phyloP scores from a whole-genome alignment of 2,797 vertebrate genomes.

The Oryzias sinensis region DNA sequence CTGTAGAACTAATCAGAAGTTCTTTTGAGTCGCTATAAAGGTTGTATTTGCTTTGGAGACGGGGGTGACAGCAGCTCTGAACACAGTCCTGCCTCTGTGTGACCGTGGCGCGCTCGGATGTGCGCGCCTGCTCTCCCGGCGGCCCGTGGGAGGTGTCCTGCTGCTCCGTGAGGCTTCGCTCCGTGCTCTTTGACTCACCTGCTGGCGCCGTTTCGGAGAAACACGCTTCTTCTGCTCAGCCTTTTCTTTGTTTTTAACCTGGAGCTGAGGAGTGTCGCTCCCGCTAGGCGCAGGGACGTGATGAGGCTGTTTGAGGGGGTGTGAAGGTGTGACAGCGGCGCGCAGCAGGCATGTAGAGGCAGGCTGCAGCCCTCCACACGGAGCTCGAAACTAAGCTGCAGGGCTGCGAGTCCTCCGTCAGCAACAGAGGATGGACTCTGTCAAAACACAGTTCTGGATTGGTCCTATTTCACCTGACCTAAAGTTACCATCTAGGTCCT shows the following conservation, averaged over 20 bases:
- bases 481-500: too few species aligned
- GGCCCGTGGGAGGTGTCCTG: slow-evolving; percentile 61
- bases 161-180: slow-evolving; percentile 54
- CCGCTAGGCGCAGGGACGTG: slow-evolving; percentile 57
- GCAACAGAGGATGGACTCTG: slow-evolving; percentile 21
- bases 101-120: slow-evolving; percentile 40
- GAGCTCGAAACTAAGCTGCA: slow-evolving; percentile 59
- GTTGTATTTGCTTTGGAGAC: too few species aligned
- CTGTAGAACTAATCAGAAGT: too few species aligned
- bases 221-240: too few species aligned
- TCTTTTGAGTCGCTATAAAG: too few species aligned
- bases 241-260: too few species aligned
- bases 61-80: too few species aligned
- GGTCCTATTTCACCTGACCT: too few species aligned
- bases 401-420: slow-evolving; percentile 21
- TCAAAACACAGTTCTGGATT: slow-evolving; percentile 1
- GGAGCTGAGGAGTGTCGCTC: slow-evolving; percentile 25
- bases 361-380: slow-evolving; percentile 69
- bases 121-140: slow-evolving; percentile 61
- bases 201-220: neutral
- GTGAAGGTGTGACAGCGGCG: slow-evolving; percentile 77
- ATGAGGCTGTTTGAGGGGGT: slow-evolving; percentile 58
- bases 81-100: too few species aligned
- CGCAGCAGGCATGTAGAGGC: slow-evolving; percentile 79
- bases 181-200: slow-evolving; percentile 54